Evolutionary conservation across 1,140 invertebrate genomes (phyloP).

Genomic region (Helicorthomorpha holstii): DNA sequence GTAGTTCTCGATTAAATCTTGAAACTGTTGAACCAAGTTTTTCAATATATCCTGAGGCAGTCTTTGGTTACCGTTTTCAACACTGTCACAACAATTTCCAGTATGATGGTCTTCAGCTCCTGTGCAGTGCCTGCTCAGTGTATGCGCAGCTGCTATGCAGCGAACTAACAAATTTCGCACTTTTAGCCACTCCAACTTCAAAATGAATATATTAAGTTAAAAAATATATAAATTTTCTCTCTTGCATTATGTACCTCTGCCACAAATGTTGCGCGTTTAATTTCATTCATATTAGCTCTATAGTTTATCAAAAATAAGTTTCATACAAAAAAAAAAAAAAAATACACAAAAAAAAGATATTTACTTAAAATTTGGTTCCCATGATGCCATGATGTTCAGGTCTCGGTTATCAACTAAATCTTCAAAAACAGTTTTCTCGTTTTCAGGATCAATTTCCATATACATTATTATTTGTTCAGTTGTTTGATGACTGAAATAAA

Average conservation of each 20-base stretch:
- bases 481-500: conserved; percentile 18
- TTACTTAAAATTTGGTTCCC: conserved; percentile 23
- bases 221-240: conserved; percentile 1
- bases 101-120: neutral
- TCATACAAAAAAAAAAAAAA: neutral
- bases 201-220: conserved; percentile 3
- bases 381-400: conserved; percentile 24
- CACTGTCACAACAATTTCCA: conserved; percentile 10
- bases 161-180: conserved; percentile 18
- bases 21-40: conserved; percentile 3
- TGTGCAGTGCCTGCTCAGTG: conserved; percentile 14
- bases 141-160: conserved; percentile 18
- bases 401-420: conserved; percentile 40
- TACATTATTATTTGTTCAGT: conserved; percentile 22
- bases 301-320: conserved; percentile 8
- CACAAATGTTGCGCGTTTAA: conserved; percentile 17
- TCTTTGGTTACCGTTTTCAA: conserved; percentile 11
- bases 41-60: conserved; percentile 7
- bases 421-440: conserved; percentile 32
- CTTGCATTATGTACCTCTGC: conserved; percentile 17
- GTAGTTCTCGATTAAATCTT: neutral
- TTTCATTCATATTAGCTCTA: conserved; percentile 15
- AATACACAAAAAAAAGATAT: conserved; percentile 1
- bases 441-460: conserved; percentile 37
- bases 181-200: conserved; percentile 21